These are phyloP conservation scores for Gallinago undulata DNA, from an alignment of 2,113 vertebrate species.

Conservation along the genomic window DNA sequence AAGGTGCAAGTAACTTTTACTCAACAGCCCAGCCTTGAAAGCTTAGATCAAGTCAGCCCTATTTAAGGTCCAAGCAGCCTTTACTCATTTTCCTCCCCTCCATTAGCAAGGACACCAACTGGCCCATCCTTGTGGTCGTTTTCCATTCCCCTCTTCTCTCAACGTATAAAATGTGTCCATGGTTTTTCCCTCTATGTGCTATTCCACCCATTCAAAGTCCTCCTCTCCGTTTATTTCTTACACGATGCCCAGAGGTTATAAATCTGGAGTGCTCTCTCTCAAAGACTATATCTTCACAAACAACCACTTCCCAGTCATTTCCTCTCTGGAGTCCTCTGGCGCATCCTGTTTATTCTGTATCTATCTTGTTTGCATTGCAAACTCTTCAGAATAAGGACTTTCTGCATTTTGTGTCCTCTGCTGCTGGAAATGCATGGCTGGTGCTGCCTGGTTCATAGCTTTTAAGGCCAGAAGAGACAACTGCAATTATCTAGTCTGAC, in stretches of 20 bases:
- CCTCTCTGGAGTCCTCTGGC: not conserved
- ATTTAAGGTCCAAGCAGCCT: not conserved
- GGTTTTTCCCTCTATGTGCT: not conserved
- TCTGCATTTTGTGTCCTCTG: not conserved
- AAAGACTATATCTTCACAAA: not conserved
- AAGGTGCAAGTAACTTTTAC: not conserved
- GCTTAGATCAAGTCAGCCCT: not conserved
- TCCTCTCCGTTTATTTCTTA: not conserved
- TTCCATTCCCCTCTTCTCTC: not conserved
- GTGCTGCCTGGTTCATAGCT: not conserved
- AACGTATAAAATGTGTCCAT: accelerated
- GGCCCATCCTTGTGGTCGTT: not conserved
- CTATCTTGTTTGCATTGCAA: conserved; percentile 26
- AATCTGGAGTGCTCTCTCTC: not conserved
- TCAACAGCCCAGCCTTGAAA: not conserved
- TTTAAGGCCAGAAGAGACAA: not conserved
- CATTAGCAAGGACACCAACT: not conserved
- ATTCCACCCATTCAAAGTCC: not conserved
- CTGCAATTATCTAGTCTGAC: not conserved
- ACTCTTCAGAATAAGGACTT: conserved; percentile 23
- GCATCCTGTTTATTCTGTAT: conserved; percentile 49
- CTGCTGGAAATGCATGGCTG: not conserved
- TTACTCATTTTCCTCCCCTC: not conserved
- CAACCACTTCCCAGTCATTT: conserved; percentile 30
- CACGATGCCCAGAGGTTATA: not conserved